Conservation (phyloP, 2,113 vertebrate species). For the Phycodurus eques region DNA sequence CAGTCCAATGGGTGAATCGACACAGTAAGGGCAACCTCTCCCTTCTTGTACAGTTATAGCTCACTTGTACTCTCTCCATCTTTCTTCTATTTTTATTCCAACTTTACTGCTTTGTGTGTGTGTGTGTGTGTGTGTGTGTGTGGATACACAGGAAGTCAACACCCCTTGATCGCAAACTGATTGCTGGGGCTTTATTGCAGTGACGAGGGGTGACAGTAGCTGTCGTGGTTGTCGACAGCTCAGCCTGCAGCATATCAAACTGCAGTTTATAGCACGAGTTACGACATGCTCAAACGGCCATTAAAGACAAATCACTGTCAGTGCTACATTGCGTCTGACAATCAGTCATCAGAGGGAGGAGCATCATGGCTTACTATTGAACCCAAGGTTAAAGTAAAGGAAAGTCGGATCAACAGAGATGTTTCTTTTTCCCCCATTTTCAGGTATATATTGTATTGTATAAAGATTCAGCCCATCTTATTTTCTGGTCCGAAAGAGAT, state of each 20-base stretch:
- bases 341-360: slow-evolving; percentile 48
- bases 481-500: neutral
- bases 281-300: slow-evolving; percentile 65
- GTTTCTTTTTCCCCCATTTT: neutral
- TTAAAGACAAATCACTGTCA: slow-evolving; percentile 68
- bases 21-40: slow-evolving; percentile 17
- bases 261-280: slow-evolving; percentile 53
- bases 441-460: neutral
- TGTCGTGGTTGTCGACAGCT: slow-evolving; percentile 57
- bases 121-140: neutral
- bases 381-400: slow-evolving; percentile 36
- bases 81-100: slow-evolving; percentile 18
- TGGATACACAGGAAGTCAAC: slow-evolving; percentile 18
- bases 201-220: slow-evolving; percentile 60
- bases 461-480: neutral
- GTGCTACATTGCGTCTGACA: slow-evolving; percentile 41
- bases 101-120: slow-evolving; percentile 16
- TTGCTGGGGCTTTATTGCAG: slow-evolving; percentile 54
- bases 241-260: slow-evolving; percentile 59
- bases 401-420: slow-evolving; percentile 9
- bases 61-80: slow-evolving; percentile 20
- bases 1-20: slow-evolving; percentile 50
- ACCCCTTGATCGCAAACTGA: slow-evolving; percentile 53
- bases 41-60: slow-evolving; percentile 18
- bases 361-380: slow-evolving; percentile 19